Evolutionary conservation across 2,888 invertebrate species (phyloP), one percentile per base, ranked within the genome.

Genomic region (Athrips mouffetella): DNA sequence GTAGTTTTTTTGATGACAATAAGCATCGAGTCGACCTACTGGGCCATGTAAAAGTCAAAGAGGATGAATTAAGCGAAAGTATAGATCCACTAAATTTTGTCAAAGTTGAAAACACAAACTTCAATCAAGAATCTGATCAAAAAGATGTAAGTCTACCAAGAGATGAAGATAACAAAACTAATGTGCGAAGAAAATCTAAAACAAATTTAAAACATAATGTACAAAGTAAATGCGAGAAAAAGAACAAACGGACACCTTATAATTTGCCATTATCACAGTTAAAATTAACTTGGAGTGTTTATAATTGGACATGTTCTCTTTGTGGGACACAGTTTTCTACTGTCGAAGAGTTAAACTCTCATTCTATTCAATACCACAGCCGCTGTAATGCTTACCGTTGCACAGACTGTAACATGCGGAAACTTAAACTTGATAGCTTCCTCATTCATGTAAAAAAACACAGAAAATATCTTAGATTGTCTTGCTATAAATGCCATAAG

Each of bases 371-470:
- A 30, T 85, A 86, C 47, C 93, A 93, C 60, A 88, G 89, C 49
- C 89, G 90, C 52, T 88, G 90, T 44, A 89, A 91, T 11, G 89
- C 91, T 33, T 93, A 90, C 63, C 85, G 90, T 62, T 93, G 93
- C 63, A 89, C 89, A 0, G 91, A 92, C 59, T 93, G 93, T 58
- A 78, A 79, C 35, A 57, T 61, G 1, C 66, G 73, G 1, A 83
- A 76, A 47, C 48, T 76, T 29, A 50, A 62, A 10, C 58, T 84
- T 0, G 70, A 80, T 15, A 67, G 59, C 10, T 83, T 81, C 27
- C 11, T 83, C 1, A 52, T 67, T 3, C 93, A 93, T 59, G 90
- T 92, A 0, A 87, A 87, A 60, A 79, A 88, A 21, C 93, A 93
- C 62, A 86, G 90, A 50, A 88, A 89, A 45, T 87, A 90, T 49